phyloP scores from a whole-genome alignment of 2,888 invertebrate species.

The Drosophila setosimentum region DNA sequence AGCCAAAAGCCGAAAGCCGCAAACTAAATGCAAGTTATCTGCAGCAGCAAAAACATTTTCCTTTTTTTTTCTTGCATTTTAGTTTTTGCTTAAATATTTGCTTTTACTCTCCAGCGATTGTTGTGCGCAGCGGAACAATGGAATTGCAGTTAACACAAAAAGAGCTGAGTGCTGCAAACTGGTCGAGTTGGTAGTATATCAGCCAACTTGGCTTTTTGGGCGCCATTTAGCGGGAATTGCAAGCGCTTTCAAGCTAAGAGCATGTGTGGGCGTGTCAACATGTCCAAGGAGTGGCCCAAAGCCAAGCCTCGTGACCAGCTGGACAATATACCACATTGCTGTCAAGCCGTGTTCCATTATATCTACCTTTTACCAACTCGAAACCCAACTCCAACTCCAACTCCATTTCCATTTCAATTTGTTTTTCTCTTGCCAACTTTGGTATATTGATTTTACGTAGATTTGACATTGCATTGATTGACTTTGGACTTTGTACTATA shows the following conservation, averaged over 20 bases:
- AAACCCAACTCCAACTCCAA: neutral
- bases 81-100: slow-evolving; percentile 31
- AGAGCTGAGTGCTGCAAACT: slow-evolving; percentile 16
- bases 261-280: slow-evolving; percentile 43
- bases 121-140: slow-evolving; percentile 28
- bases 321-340: slow-evolving; percentile 24
- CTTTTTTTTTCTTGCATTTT: slow-evolving; percentile 1
- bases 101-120: slow-evolving; percentile 25
- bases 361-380: neutral
- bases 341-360: slow-evolving; percentile 44
- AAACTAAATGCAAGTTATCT: slow-evolving; percentile 41
- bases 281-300: slow-evolving; percentile 41
- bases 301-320: slow-evolving; percentile 16
- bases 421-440: neutral
- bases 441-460: slow-evolving; percentile 38
- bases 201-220: slow-evolving; percentile 33
- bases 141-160: slow-evolving; percentile 33
- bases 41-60: slow-evolving; percentile 17
- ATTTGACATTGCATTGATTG: slow-evolving; percentile 71
- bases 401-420: slow-evolving; percentile 1
- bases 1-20: slow-evolving; percentile 27
- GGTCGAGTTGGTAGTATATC: slow-evolving; percentile 27
- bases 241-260: slow-evolving; percentile 43
- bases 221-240: slow-evolving; percentile 50
- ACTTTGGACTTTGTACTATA: slow-evolving; percentile 41